A percentile compares a stretch with the other conserved stretches of the same genome.
Conservation (phyloP, 2,797 vertebrate species). For the Phoeniculus purpureus region DNA sequence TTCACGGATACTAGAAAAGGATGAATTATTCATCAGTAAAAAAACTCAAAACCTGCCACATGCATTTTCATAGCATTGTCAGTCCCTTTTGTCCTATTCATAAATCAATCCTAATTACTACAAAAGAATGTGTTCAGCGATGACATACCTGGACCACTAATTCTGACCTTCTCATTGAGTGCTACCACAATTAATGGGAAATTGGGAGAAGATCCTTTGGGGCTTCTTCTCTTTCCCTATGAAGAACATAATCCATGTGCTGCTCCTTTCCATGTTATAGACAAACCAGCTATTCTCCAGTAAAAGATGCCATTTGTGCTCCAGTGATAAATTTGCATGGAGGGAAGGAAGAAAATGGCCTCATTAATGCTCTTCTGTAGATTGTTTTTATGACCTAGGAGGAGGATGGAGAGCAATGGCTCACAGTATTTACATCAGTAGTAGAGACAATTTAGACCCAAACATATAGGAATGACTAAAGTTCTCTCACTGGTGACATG, state of each 20-base stretch:
- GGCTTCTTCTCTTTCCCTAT: neutral
- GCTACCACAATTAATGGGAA: neutral
- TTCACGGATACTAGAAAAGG: constrained; percentile 26
- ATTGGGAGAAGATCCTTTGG: neutral
- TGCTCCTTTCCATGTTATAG: neutral
- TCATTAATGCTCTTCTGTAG: neutral
- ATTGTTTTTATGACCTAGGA: neutral
- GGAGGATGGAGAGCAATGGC: neutral
- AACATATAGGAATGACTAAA: neutral
- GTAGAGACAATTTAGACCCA: neutral
- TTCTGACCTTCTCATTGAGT: neutral
- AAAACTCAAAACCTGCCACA: neutral
- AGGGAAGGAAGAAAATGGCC: neutral
- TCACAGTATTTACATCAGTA: neutral
- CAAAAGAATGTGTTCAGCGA: constrained; percentile 8
- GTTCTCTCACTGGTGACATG: neutral
- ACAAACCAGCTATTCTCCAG: neutral
- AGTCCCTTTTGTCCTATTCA: constrained; percentile 41
- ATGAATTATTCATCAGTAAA: constrained; percentile 59
- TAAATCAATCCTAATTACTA: constrained; percentile 45
- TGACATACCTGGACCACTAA: constrained; percentile 23
- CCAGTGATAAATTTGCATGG: neutral
- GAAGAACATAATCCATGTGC: neutral
- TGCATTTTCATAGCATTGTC: constrained; percentile 50
- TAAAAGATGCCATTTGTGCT: neutral